phyloP scores from a whole-genome alignment of 1,140 invertebrate species.

The Diabrotica virgifera region DNA sequence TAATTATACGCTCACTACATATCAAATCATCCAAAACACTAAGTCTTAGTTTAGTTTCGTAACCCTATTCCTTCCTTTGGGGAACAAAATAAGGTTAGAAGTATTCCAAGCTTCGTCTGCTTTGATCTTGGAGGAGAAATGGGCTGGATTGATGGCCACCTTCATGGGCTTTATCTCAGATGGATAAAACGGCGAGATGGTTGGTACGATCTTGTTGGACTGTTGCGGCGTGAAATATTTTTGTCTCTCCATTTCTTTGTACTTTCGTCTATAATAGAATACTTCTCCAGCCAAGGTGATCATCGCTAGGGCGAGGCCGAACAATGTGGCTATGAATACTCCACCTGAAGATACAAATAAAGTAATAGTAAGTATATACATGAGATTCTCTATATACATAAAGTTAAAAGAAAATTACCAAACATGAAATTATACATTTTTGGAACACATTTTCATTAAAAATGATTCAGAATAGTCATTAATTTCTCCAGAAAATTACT shows the following conservation, averaged over 20 bases:
- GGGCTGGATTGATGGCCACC: slow-evolving; percentile 3
- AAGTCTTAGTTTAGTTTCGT: neutral
- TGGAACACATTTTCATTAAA: too few relatives aligned
- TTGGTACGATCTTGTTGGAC: slow-evolving; percentile 7
- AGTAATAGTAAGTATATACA: too few relatives aligned
- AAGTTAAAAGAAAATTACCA: too few relatives aligned
- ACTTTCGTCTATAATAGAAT: slow-evolving; percentile 70
- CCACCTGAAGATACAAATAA: slow-evolving; percentile 60
- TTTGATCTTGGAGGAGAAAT: neutral
- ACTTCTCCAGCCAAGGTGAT: slow-evolving; percentile 76
- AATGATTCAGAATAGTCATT: too few relatives aligned
- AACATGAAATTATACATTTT: too few relatives aligned
- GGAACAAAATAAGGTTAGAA: neutral
- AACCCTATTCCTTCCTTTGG: neutral
- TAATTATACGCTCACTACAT: too few relatives aligned
- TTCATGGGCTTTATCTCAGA: slow-evolving; percentile 1
- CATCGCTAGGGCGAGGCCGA: slow-evolving; percentile 79
- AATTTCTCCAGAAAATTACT: neutral
- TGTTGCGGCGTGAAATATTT: slow-evolving; percentile 40
- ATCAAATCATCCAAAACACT: too few relatives aligned
- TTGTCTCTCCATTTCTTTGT: slow-evolving; percentile 48
- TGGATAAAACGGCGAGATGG: slow-evolving; percentile 1
- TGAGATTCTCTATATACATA: too few relatives aligned
- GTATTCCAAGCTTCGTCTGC: neutral
- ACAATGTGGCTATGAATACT: slow-evolving; percentile 84